Evolutionary conservation across 2,113 vertebrate genomes (phyloP).

Genomic region (Hiodon alosoides): DNA sequence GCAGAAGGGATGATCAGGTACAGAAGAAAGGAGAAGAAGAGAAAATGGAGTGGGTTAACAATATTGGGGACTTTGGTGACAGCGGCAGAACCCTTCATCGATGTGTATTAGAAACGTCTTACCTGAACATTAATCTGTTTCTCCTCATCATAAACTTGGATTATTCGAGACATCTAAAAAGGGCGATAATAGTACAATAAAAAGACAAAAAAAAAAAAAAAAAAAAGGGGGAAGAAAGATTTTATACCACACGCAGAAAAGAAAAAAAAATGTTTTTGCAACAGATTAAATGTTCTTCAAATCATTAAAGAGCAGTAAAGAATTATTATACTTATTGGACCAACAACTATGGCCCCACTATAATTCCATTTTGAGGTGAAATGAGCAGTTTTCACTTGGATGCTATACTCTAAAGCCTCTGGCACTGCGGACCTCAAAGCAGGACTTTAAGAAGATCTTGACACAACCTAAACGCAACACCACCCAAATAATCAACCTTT

Average conservation of each 20-base stretch:
- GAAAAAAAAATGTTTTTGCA: conserved; percentile 34
- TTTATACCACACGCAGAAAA: conserved; percentile 60
- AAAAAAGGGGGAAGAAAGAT: conserved; percentile 55
- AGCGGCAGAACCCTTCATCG: conserved; percentile 79
- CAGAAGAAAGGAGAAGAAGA: conserved; percentile 36
- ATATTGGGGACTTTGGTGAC: conserved; percentile 33
- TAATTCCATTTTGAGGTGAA: too few species aligned
- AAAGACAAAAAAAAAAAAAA: conserved; percentile 57
- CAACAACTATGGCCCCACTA: too few species aligned
- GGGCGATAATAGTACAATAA: conserved; percentile 93
- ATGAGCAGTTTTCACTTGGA: too few species aligned
- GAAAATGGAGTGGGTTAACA: conserved; percentile 60
- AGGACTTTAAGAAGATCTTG: too few species aligned
- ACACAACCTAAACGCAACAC: too few species aligned
- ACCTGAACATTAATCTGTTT: conserved; percentile 99
- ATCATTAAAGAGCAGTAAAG: not conserved
- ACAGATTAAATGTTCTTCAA: not conserved
- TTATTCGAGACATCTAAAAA: conserved; percentile 99
- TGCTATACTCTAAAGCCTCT: too few species aligned
- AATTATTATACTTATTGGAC: too few species aligned
- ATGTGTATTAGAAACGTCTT: conserved; percentile 86
- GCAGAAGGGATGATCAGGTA: conserved; percentile 37
- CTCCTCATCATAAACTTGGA: conserved; percentile 99
- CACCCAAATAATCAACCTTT: too few species aligned
- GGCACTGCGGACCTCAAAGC: too few species aligned